These are phyloP conservation scores for Jacana jacana DNA, from an alignment of 2,113 vertebrate species.

Conservation along the genomic window DNA sequence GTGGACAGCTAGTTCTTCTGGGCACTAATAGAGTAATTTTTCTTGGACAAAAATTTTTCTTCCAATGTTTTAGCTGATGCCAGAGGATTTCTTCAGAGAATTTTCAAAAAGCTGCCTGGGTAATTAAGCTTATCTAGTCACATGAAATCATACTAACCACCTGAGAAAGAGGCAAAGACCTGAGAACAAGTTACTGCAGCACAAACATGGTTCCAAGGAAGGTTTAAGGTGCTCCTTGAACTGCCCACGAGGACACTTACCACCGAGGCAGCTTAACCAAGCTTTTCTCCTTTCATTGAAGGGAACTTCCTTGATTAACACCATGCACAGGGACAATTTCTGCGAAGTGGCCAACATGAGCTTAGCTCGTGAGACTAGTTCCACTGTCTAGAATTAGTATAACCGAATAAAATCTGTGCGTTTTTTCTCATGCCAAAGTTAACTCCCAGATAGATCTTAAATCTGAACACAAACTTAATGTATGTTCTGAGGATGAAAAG, in stretches of 20 bases:
- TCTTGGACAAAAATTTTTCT: not conserved
- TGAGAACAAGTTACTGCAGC: not conserved
- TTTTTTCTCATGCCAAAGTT: not conserved
- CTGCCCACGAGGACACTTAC: not conserved
- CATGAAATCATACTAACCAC: not conserved
- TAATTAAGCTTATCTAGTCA: not conserved
- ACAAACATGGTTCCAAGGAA: not conserved
- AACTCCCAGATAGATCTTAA: not conserved
- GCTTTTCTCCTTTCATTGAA: not conserved
- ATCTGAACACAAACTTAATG: not conserved
- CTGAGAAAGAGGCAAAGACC: not conserved
- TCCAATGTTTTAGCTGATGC: slow-evolving; percentile 11
- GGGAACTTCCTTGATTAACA: not conserved
- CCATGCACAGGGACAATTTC: not conserved
- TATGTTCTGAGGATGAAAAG: not conserved
- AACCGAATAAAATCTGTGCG: not conserved
- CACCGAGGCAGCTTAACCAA: not conserved
- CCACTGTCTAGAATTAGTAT: not conserved
- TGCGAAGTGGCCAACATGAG: not conserved
- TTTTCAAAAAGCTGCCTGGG: not conserved
- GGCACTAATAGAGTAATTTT: not conserved
- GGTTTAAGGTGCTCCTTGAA: not conserved
- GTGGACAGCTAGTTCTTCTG: not conserved
- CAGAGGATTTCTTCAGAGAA: not conserved
- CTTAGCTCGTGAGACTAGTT: not conserved